Base-by-base conservation (phyloP, 2,888 invertebrate genomes). In the Caprella mutica region DNA sequence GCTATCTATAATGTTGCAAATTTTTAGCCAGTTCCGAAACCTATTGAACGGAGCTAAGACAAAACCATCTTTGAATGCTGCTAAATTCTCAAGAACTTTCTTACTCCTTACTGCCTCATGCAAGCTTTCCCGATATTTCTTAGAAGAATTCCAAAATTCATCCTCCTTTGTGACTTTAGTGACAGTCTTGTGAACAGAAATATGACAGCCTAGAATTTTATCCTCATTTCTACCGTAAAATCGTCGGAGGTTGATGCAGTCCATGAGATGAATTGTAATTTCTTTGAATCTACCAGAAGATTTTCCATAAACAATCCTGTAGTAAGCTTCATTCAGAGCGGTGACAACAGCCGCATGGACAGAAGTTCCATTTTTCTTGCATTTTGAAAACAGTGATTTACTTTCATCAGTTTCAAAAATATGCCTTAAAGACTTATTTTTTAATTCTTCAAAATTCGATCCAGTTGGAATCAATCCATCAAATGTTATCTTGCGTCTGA, bases 161-260 rank as follows among this genome's bases (percentile, higher is more conserved):
- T 26, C 48, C 12, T 46, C 30, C n/a, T 29, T 21, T 5, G 46
- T 24, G n/a, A 44, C 24, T 5, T 44, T 40, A 6, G 50, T 52
- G 48, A 57, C 57, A 29, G 56, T 44, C 33, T 59, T 57, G 23
- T 59, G 44, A 26, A 50, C 24, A 9, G 63, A 59, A 17, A 63
- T 57, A 40, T 57, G 55, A 29, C 63, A 63, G 14, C 63, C 63
- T 27, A 46, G 33, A 24, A 52, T 46, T 12, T 59, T 55, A 19
- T 46, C 46, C 12, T 57, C 27, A 17, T 57, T 55, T 17, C 17
- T 19, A 0, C 52, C 50, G 44, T 54, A 59, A 42, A 56, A 63
- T 23, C 63, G 53, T 3, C 63, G 56, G 33, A 61, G 50, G 52
- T 61, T 61, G 23, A 61, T 56, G 21, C 55, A 54, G 46, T 61